Evolutionary conservation across 64 coral and sea anemone genomes (phyloP).

Genomic region (Pocillopora damicornis): DNA sequence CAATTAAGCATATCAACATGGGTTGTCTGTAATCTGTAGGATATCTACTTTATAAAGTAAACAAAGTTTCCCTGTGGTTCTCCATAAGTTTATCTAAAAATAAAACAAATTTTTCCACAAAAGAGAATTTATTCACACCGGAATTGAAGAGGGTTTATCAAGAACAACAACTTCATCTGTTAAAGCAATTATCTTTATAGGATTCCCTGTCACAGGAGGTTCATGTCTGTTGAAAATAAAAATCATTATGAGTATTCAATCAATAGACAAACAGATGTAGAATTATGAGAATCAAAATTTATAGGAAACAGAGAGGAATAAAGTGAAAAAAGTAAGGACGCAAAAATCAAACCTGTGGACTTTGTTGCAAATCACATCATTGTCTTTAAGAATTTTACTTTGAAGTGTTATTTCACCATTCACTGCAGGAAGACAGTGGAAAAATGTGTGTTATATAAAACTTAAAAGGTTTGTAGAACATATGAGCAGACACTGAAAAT

Average conservation of each 20-base stretch:
- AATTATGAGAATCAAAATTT: too few species aligned
- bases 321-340: background rate
- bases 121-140: conserved; percentile 55
- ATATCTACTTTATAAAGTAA: too few species aligned
- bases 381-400: conserved; percentile 78
- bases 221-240: conserved; percentile 68
- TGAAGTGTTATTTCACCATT: conserved; percentile 51
- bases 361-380: conserved; percentile 89
- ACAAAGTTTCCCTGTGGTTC: too few species aligned
- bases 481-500: too few species aligned
- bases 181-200: conserved; percentile 63
- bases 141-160: conserved; percentile 97
- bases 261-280: too few species aligned
- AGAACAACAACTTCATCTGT: conserved; percentile 90
- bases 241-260: background rate
- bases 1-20: too few species aligned
- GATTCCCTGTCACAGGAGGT: conserved; percentile 74
- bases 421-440: conserved; percentile 39
- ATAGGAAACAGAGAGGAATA: background rate
- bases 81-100: too few species aligned
- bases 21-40: too few species aligned
- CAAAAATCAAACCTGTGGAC: conserved; percentile 71
- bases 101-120: too few species aligned
- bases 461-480: too few species aligned
- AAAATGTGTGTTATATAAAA: background rate